Evolutionary conservation across 2,797 vertebrate species (phyloP).

Genomic region (Enteromius anoplus): DNA sequence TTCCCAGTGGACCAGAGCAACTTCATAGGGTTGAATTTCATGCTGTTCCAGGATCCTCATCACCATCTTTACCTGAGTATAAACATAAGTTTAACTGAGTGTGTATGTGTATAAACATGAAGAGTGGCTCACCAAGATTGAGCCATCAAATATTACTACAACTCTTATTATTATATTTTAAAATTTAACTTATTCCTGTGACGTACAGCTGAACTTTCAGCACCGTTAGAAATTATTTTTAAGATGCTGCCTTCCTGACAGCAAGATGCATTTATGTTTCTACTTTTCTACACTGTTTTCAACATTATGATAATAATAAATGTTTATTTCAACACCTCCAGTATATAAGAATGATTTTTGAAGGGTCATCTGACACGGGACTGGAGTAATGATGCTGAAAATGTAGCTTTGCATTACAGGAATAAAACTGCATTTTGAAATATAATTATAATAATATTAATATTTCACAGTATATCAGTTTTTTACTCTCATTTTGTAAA

Average conservation of each 20-base stretch:
- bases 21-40: constrained; percentile 94
- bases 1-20: constrained; percentile 96
- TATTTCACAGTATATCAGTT: not conserved
- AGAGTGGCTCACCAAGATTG: not conserved
- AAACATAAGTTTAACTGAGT: not conserved
- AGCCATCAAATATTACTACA: not conserved
- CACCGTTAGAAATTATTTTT: not conserved
- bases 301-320: not conserved
- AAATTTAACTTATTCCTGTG: not conserved
- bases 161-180: not conserved
- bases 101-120: not conserved
- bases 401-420: not conserved
- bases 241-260: too few species aligned
- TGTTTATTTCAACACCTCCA: not conserved
- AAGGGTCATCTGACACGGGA: not conserved
- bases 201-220: not conserved
- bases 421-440: not conserved
- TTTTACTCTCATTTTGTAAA: not conserved
- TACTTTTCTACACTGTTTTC: not conserved
- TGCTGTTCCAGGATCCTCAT: constrained; percentile 89
- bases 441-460: not conserved
- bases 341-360: not conserved
- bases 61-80: constrained; percentile 83
- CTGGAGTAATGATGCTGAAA: not conserved
- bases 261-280: not conserved